Base-by-base conservation (phyloP, 2,797 vertebrate genomes). In the Periophthalmus magnuspinnatus region DNA sequence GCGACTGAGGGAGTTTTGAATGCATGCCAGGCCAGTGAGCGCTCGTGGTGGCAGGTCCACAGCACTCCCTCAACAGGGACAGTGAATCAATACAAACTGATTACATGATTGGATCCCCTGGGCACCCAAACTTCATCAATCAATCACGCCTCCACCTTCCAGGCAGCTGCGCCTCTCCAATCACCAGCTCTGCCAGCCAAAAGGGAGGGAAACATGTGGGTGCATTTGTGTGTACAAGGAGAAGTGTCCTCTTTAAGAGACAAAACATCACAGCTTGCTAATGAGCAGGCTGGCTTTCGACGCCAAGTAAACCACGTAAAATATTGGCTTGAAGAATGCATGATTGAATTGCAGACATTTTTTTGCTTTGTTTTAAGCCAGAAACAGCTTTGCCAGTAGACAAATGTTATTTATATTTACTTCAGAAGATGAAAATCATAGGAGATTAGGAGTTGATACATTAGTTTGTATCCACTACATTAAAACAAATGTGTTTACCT, bases 41-140 rank as follows among this genome's bases (percentile, higher is more conserved):
- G 24, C 77, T 80, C 76, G 58, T 36, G 67, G 76, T 66, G 79
- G 71, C 73, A 68, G 68, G 73, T 72, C 74, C 68, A 74, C 80
- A 6, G 85, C 84, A 80, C 77, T 85, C 85, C 79, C 87, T 90
- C 85, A 78, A 79, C 69, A 60, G 84, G 88, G 85, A 90, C 84
- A 84, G 86, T 84, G 81, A 83, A 88, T 92, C 91, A 88, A 91
- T 92, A 90, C 79, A 68, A 81, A 83, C 87, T 90, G 90, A 92
- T 91, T 90, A 89, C 85, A 89, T 90, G 88, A 91, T 90, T 91
- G 89, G 81, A 89, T 90, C 90, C 89, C 90, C 76, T 70, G 86
- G 83, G 89, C 81, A 75, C 78, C 70, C 60, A 90, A 91, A 87
- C 85, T 84, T 88, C 86, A 90, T 90, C 87, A 88, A 85, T 92